Percentiles rank a stretch among this genome's conserved stretches.
These are phyloP conservation scores for Oreortyx pictus DNA, from an alignment of 2,797 vertebrate genomes.

Conservation along the genomic window DNA sequence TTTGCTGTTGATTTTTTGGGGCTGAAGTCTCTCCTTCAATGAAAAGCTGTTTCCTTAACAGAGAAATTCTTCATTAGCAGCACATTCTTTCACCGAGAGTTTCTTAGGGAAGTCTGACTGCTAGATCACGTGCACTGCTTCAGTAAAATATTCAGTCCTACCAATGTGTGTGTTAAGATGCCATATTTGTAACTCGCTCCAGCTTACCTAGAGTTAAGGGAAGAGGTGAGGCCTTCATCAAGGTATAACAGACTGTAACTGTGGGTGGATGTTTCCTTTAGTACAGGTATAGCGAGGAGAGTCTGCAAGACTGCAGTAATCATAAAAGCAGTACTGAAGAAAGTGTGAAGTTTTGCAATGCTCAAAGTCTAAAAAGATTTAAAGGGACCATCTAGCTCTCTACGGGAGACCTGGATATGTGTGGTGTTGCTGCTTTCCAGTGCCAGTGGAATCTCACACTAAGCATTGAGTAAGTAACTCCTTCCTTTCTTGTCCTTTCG, in stretches of 20 bases:
- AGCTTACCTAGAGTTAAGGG: constrained; percentile 47
- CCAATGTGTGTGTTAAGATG: neutral
- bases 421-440: neutral
- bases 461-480: neutral
- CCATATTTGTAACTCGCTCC: neutral
- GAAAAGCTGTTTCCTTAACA: neutral
- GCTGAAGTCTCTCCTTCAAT: neutral
- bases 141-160: neutral
- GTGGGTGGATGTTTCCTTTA: constrained; percentile 63
- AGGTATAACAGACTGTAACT: neutral
- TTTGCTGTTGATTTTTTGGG: neutral
- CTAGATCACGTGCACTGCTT: neutral
- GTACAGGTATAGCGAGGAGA: neutral
- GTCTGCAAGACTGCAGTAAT: neutral
- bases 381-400: neutral
- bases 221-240: constrained; percentile 31
- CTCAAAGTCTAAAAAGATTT: neutral
- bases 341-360: neutral
- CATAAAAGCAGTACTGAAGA: neutral
- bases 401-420: neutral
- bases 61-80: neutral
- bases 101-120: neutral
- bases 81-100: neutral
- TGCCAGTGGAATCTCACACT: neutral
- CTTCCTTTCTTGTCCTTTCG: neutral